Evolutionary conservation across 2,113 vertebrate genomes (phyloP).

Genomic region (Datnioides undecimradiatus): DNA sequence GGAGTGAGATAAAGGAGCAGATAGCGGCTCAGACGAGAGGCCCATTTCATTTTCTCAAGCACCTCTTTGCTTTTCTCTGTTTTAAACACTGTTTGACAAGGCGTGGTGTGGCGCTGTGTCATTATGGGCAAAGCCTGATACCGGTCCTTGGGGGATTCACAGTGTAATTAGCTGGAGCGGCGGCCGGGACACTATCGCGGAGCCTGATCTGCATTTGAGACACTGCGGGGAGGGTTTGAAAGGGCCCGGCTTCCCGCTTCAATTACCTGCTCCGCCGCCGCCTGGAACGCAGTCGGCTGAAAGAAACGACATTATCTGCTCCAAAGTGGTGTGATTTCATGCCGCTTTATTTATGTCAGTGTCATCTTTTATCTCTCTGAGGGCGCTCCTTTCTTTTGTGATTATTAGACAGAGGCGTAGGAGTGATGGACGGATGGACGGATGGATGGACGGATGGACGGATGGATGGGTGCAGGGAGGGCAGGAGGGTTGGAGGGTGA

Average conservation of each 20-base stretch:
- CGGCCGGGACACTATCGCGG: slow-evolving; percentile 51
- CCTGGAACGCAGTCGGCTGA: slow-evolving; percentile 47
- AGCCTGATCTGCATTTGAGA: slow-evolving; percentile 68
- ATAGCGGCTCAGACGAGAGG: slow-evolving; percentile 9
- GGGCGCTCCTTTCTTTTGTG: slow-evolving; percentile 25
- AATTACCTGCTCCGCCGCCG: slow-evolving; percentile 63
- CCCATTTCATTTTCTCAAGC: slow-evolving; percentile 39
- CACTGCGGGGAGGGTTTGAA: slow-evolving; percentile 51
- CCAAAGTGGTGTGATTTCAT: slow-evolving; percentile 47
- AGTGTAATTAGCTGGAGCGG: slow-evolving; percentile 65
- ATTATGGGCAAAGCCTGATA: slow-evolving; percentile 39
- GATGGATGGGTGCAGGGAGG: background rate
- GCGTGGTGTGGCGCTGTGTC: slow-evolving; percentile 41
- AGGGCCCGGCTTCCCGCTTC: slow-evolving; percentile 56
- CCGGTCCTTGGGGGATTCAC: slow-evolving; percentile 42
- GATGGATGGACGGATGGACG: slow-evolving; percentile 1
- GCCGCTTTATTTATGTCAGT: slow-evolving; percentile 27
- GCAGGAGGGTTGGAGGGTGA: background rate
- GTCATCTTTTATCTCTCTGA: slow-evolving; percentile 47
- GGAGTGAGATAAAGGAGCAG: background rate
- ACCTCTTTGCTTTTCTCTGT: slow-evolving; percentile 38
- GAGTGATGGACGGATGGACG: slow-evolving; percentile 41
- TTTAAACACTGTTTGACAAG: slow-evolving; percentile 60
- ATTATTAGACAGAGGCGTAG: slow-evolving; percentile 57
- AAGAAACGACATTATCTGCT: slow-evolving; percentile 60